These are phyloP conservation scores for Cydia splendana DNA, from an alignment of 1,140 invertebrate genomes.

Conservation along the genomic window DNA sequence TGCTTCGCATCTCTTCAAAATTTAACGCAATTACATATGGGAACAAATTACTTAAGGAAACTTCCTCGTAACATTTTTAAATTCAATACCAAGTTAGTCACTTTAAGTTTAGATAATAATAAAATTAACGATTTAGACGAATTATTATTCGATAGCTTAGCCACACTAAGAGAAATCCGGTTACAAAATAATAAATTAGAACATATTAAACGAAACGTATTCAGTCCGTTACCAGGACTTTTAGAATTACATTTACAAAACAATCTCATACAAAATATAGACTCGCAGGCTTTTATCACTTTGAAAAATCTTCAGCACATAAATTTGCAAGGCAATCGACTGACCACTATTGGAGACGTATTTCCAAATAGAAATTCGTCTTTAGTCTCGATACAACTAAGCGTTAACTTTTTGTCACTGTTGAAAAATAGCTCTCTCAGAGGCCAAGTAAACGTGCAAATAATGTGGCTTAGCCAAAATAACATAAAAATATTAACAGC, in stretches of 20 bases:
- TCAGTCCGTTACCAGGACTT: conserved; percentile 88
- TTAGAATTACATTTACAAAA: conserved; percentile 93
- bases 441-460: conserved; percentile 89
- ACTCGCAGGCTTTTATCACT: conserved; percentile 90
- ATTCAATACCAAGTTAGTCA: conserved; percentile 86
- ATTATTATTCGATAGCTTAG: conserved; percentile 88
- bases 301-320: conserved; percentile 92
- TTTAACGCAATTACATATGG: conserved; percentile 90
- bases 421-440: conserved; percentile 89
- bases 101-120: conserved; percentile 95
- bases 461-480: conserved; percentile 93
- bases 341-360: conserved; percentile 89
- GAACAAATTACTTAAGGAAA: conserved; percentile 90
- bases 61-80: conserved; percentile 88
- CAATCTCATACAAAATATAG: conserved; percentile 90
- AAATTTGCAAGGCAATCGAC: conserved; percentile 91
- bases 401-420: conserved; percentile 88
- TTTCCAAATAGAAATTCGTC: conserved; percentile 87
- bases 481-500: conserved; percentile 86
- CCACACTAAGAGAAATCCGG: conserved; percentile 89
- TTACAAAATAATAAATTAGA: conserved; percentile 91
- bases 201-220: conserved; percentile 88
- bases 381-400: conserved; percentile 91
- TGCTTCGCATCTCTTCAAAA: conserved; percentile 87
- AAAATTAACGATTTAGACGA: conserved; percentile 89